Base-by-base conservation (phyloP, 2,113 vertebrate genomes). In the Cathartes aura region DNA sequence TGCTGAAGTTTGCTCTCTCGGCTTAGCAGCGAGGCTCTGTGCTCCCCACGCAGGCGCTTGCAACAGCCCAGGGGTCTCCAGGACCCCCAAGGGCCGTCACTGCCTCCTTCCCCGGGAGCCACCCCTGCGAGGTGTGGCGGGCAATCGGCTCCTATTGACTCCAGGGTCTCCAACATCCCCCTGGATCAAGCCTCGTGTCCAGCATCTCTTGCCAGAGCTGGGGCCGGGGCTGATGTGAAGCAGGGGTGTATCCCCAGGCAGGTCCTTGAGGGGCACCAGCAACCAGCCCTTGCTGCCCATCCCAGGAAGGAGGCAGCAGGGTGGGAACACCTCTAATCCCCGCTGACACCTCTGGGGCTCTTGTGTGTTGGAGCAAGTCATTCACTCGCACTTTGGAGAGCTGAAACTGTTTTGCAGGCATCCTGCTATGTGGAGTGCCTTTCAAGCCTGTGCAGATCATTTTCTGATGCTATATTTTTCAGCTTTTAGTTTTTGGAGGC, bases 341-440 rank as follows among this genome's bases (percentile, higher is more conserved):
- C 12, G 5, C 9, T 73, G 70, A 58, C 68, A 30, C 11, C 6
- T 71, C 87, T 36, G 12, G 38, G 15, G 14, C 24, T 83, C 5
- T 0, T 21, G 15, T 23, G 9, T 66, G 27, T 58, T 48, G 23
- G 29, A 73, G 36, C 27, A 80, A 89, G 24, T 42, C 1, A 8
- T 75, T 72, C 6, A 0, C 9, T 58, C 5, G 0, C 19, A 0
- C 45, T 71, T 70, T 3, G 5, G 59, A 76, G 63, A 53, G 24
- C 32, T 84, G 38, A 76, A 80, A 32, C 8, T 80, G 18, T 34
- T 83, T 30, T 34, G 11, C 18, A 14, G 12, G 7, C 22, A 5
- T 66, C 45, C 27, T 81, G 32, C 32, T 17, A 0, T 2, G 11
- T 40, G 21, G 20, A 78, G 18, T 21, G 52, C 24, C 45, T 75